Evolutionary conservation across 1,140 invertebrate species (phyloP), one percentile per base, ranked within the genome.

Genomic region (Drosophila orosa): DNA sequence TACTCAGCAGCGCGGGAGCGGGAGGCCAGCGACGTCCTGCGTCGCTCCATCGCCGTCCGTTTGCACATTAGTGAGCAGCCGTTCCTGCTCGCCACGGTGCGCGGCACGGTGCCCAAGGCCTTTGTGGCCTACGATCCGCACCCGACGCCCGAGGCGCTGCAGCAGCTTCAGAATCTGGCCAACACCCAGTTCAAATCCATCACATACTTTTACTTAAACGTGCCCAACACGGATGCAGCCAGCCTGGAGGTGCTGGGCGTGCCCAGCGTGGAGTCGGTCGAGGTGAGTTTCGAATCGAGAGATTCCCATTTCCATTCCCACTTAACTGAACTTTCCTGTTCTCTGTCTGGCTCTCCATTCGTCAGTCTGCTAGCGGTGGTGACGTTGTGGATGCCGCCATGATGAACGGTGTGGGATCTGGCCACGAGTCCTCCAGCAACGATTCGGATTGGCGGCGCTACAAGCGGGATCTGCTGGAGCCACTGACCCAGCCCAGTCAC

Each of bases 171-270:
- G 45, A 69, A 81, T 10, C 27, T 91, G 66, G 83, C 76, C 25
- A 89, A 65, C 47, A 54, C 78, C 37, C 91, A 90, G 39, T 91
- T 91, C 54, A 86, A 79, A 58, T 92, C 95, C 85, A 93, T 95
- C 27, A 94, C 95, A 69, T 93, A 93, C 58, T 84, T 96, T 42
- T 93, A 93, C 81, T 84, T 96, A 27, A 90, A 93, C 65, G 91
- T 96, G 55, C 95, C 95, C 44, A 93, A 94, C 66, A 92, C 92
- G 24, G 93, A 93, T 79, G 92, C 93, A 92, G 94, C 93, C 76
- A 93, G 84, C 5, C 85, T 95, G 42, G 93, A 94, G 65, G 90
- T 92, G 58, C 69, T 94, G 19, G 93, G 93, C 50, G 94, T 95
- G 61, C 94, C 94, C 33, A 82, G 92, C 12, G 81, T 93, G 24